Evolutionary conservation across 2,888 invertebrate species (phyloP).

Genomic region (Sympetrum striolatum): DNA sequence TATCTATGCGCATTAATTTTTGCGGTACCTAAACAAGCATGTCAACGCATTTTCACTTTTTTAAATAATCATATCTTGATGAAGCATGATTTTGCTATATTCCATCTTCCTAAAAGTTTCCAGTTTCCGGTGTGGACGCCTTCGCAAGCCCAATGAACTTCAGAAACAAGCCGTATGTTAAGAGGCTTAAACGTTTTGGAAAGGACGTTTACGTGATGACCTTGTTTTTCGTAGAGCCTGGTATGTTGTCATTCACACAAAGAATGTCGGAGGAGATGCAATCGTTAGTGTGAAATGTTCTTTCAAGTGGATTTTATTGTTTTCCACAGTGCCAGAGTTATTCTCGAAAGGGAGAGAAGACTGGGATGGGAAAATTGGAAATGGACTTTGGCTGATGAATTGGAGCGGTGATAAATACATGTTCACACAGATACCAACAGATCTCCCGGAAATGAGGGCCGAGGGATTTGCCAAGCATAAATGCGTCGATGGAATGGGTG

Average conservation of each 20-base stretch:
- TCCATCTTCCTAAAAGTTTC: not conserved
- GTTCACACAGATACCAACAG: not conserved
- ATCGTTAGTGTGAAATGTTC: not conserved
- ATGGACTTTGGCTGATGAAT: not conserved
- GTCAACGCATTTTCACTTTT: too few relatives aligned
- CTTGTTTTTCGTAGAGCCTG: not conserved
- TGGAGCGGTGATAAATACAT: not conserved
- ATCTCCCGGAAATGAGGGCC: not conserved
- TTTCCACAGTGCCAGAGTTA: not conserved
- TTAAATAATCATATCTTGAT: too few relatives aligned
- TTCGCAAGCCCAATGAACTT: slow-evolving; percentile 2
- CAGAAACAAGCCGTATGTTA: not conserved
- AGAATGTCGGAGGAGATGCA: not conserved
- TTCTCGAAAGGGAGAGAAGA: not conserved
- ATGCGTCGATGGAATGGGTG: slow-evolving; percentile 6
- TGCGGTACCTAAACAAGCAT: too few relatives aligned
- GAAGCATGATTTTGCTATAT: too few relatives aligned
- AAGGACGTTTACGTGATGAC: slow-evolving; percentile 6
- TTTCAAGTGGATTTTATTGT: not conserved
- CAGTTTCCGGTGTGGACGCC: not conserved
- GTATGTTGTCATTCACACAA: not conserved
- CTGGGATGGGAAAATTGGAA: not conserved
- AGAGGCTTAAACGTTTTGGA: not conserved
- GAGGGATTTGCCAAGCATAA: not conserved
- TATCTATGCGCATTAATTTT: too few relatives aligned